Conservation (phyloP, 2,113 vertebrate species). For the Pseudonaja textilis region DNA sequence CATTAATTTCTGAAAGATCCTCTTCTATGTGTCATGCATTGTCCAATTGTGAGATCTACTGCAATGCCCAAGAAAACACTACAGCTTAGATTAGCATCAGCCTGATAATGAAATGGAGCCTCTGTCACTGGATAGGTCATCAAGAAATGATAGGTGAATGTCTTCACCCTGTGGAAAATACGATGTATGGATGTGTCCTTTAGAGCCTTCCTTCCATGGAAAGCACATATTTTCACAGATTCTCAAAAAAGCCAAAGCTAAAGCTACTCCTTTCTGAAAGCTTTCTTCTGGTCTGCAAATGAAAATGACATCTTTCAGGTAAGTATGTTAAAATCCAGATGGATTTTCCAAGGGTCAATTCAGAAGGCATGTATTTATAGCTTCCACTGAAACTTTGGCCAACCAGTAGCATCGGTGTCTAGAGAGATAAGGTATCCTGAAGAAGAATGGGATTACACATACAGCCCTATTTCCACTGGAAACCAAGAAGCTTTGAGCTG, state of each 20-base stretch:
- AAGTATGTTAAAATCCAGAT: neutral
- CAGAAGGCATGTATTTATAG: neutral
- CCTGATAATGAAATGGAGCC: neutral
- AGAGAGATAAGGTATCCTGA: neutral
- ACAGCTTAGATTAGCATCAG: neutral
- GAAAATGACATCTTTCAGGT: neutral
- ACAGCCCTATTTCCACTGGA: neutral
- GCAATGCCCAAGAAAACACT: neutral
- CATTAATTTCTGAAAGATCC: neutral
- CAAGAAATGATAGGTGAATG: neutral
- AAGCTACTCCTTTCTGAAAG: neutral
- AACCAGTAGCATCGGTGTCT: neutral
- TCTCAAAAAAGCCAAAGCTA: neutral
- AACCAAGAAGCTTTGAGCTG: neutral
- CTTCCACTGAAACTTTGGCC: neutral
- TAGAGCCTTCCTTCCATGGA: neutral
- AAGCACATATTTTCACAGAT: neutral
- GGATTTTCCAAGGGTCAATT: neutral
- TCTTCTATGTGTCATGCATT: neutral
- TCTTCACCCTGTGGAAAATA: neutral
- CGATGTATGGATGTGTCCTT: neutral
- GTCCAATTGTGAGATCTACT: neutral
- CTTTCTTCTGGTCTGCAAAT: neutral
- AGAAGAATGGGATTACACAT: neutral
- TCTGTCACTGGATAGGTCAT: neutral